Percentiles rank a stretch among this genome's conserved stretches.
Conservation (phyloP, 1,140 invertebrate species). For the Lepidotrigona ventralis region DNA sequence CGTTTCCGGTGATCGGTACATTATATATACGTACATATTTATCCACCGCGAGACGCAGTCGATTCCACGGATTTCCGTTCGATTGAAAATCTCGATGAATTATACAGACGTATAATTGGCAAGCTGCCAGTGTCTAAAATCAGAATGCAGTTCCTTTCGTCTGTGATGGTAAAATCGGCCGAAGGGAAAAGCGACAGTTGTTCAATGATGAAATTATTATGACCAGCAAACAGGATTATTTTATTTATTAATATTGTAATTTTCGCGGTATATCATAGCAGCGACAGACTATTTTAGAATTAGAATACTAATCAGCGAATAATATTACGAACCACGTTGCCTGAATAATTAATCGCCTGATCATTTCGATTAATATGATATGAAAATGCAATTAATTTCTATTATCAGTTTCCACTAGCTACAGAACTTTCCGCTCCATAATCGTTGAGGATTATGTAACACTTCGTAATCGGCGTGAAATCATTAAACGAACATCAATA, state of each 20-base stretch:
- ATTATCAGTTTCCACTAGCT: neutral
- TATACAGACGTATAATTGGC: neutral
- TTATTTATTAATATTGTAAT: neutral
- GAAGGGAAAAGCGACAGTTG: neutral
- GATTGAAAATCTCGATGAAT: neutral
- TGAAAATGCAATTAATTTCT: neutral
- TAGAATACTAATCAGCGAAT: neutral
- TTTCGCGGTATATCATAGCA: neutral
- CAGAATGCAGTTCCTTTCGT: constrained; percentile 1
- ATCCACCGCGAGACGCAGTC: neutral
- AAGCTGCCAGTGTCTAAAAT: constrained; percentile 19
- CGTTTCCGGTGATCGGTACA: neutral
- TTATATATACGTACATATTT: neutral
- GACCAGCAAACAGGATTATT: too few relatives aligned
- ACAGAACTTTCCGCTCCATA: neutral
- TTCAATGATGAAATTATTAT: too few relatives aligned
- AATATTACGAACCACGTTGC: neutral
- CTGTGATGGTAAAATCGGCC: neutral
- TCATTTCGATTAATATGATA: neutral
- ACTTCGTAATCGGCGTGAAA: neutral
- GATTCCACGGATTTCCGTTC: neutral
- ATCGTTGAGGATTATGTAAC: neutral
- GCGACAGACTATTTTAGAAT: neutral
- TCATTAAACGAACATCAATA: neutral
- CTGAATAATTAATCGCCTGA: neutral